These are phyloP conservation scores for Fabriciana adippe DNA, from an alignment of 2,888 invertebrate species.

Conservation along the genomic window DNA sequence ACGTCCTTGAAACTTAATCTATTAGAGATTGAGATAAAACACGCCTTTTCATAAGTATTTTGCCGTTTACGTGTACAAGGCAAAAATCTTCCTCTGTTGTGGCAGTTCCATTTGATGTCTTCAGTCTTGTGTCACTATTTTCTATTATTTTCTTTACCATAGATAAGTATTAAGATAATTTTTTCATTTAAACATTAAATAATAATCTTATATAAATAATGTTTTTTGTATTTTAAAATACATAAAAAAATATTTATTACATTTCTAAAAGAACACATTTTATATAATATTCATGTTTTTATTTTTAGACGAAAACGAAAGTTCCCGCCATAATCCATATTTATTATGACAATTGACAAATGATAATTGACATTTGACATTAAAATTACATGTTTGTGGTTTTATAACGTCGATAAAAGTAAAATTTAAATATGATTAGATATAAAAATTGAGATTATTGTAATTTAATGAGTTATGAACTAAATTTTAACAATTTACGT, in stretches of 20 bases:
- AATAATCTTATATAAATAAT: not conserved
- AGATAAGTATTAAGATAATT: not conserved
- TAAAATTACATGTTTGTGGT: not conserved
- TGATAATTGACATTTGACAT: not conserved
- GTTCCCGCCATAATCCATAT: constrained; percentile 12
- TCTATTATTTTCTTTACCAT: constrained; percentile 10
- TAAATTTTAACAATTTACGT: not conserved
- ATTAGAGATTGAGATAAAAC: constrained; percentile 6
- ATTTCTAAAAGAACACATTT: too few relatives aligned
- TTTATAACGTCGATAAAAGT: too few relatives aligned
- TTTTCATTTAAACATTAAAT: not conserved
- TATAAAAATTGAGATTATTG: too few relatives aligned
- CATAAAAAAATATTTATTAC: too few relatives aligned
- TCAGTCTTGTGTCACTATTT: constrained; percentile 8
- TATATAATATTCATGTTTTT: too few relatives aligned
- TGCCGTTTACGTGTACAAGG: not conserved
- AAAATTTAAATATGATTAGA: too few relatives aligned
- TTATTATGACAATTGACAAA: constrained; percentile 3
- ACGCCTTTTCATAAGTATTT: not conserved
- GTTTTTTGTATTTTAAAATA: not conserved
- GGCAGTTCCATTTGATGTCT: not conserved
- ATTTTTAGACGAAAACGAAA: constrained; percentile 1
- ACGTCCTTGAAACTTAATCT: constrained; percentile 9
- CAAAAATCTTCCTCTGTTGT: not conserved
- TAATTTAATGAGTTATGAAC: not conserved